These are phyloP conservation scores for Clarias magur DNA, from an alignment of 2,113 vertebrate species.

Conservation along the genomic window DNA sequence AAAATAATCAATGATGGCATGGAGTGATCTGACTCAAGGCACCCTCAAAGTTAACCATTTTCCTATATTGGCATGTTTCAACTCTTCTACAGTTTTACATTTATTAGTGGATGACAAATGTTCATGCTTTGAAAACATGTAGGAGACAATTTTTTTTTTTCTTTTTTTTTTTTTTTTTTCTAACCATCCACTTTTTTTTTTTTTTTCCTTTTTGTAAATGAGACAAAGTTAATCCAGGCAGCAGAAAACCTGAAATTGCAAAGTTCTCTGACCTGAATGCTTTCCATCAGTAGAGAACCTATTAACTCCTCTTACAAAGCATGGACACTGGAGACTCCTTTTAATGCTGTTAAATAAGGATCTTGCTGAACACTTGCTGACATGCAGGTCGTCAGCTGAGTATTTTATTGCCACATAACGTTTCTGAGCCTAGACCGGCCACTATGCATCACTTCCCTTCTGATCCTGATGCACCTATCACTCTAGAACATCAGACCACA, in stretches of 20 bases:
- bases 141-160: not conserved
- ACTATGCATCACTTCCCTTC: no score
- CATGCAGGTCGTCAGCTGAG: no score
- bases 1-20: not conserved
- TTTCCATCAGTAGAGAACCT: not conserved
- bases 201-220: not conserved
- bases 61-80: not conserved
- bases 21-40: not conserved
- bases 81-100: not conserved
- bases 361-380: not conserved
- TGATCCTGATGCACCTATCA: no score
- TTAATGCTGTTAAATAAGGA: not conserved
- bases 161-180: not conserved
- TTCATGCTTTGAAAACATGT: not conserved
- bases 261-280: not conserved
- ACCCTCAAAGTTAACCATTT: not conserved
- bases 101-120: not conserved
- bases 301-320: not conserved
- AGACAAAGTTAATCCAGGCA: not conserved
- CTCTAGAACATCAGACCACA: no score
- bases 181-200: not conserved
- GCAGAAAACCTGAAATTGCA: not conserved
- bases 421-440: no score
- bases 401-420: no score
- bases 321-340: not conserved